These are phyloP conservation scores for Poicephalus meyeri DNA, from an alignment of 2,113 vertebrate species.

Conservation along the genomic window DNA sequence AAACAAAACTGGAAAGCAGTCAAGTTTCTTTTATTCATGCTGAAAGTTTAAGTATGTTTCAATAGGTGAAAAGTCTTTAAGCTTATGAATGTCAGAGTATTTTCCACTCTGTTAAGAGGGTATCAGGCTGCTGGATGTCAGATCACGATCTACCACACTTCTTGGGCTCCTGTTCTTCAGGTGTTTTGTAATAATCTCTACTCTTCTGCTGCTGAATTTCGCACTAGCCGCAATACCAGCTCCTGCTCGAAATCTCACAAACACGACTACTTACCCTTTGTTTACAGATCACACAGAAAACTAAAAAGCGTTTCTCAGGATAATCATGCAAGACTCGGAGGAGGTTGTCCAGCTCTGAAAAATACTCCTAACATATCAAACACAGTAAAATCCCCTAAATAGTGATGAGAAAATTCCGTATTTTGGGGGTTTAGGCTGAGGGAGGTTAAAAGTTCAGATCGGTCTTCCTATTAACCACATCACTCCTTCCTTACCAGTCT, in stretches of 20 bases:
- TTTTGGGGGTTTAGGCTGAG: neutral
- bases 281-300: constrained; percentile 32
- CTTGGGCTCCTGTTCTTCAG: constrained; percentile 1
- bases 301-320: neutral
- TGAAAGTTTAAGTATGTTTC: constrained; percentile 61
- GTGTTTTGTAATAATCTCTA: neutral
- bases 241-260: neutral
- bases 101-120: constrained; percentile 48
- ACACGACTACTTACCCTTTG: neutral
- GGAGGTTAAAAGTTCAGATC: neutral
- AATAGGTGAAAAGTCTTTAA: constrained; percentile 53
- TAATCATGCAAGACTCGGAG: neutral
- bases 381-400: neutral
- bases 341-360: neutral
- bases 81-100: constrained; percentile 23
- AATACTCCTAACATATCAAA: neutral
- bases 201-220: neutral
- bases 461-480: neutral
- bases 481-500: neutral
- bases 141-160: constrained; percentile 37
- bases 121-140: constrained; percentile 54
- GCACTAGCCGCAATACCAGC: neutral
- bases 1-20: constrained; percentile 51
- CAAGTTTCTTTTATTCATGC: constrained; percentile 50
- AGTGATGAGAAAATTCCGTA: neutral